A percentile compares a stretch with the other conserved stretches of the same genome.
These are phyloP conservation scores for Orchesellides sinensis DNA, from an alignment of 2,888 invertebrate genomes.

Conservation along the genomic window DNA sequence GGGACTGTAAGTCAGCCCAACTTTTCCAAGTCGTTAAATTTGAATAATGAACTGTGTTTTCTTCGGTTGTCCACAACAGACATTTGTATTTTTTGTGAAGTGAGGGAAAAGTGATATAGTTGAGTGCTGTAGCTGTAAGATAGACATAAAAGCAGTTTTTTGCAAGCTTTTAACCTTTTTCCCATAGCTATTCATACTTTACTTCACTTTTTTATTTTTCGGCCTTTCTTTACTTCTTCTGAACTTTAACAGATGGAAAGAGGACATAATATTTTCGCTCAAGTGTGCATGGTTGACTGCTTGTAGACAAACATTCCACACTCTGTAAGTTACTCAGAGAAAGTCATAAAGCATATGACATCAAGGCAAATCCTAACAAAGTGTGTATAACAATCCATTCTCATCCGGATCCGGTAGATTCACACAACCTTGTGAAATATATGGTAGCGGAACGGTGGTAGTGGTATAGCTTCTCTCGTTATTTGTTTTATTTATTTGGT, in stretches of 20 bases:
- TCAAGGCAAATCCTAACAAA: neutral
- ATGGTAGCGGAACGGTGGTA: constrained; percentile 10
- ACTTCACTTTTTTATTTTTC: neutral
- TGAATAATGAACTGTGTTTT: constrained; percentile 21
- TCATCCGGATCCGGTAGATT: neutral
- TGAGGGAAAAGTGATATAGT: neutral
- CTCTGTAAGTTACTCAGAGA: neutral
- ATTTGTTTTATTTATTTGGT: no score
- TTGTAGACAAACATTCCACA: constrained; percentile 43
- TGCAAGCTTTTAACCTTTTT: constrained; percentile 15
- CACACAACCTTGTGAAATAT: constrained; percentile 31
- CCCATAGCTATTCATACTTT: neutral
- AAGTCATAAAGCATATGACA: constrained; percentile 10
- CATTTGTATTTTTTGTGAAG: neutral
- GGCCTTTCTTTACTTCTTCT: neutral
- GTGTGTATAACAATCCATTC: no score
- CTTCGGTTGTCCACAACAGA: neutral
- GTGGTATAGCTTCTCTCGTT: no score
- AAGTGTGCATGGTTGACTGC: constrained; percentile 31
- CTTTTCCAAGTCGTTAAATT: constrained; percentile 25
- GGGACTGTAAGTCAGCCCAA: neutral
- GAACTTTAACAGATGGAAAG: constrained; percentile 34
- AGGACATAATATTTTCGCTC: constrained; percentile 24
- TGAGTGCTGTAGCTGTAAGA: neutral
- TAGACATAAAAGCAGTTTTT: neutral